These are phyloP conservation scores for Sardina pilchardus DNA, from an alignment of 2,113 vertebrate species.

Conservation along the genomic window DNA sequence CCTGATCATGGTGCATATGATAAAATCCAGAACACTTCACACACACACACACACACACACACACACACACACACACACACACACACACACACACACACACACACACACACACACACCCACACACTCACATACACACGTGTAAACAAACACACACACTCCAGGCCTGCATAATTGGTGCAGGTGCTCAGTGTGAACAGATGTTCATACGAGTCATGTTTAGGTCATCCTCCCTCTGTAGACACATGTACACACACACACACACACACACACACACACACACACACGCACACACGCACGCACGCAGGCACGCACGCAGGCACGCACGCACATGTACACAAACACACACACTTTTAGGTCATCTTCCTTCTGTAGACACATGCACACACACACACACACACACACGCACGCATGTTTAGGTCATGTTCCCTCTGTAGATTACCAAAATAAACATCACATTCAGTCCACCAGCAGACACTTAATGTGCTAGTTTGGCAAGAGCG, in stretches of 20 bases:
- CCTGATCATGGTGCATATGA: not conserved
- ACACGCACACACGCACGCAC: no score
- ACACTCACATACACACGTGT: not conserved
- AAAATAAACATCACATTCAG: not conserved
- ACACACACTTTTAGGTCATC: no score
- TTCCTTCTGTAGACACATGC: no score
- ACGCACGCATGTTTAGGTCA: no score
- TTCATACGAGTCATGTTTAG: not conserved
- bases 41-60: conserved; percentile 2
- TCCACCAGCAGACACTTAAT: not conserved
- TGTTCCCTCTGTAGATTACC: not conserved
- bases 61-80: not conserved
- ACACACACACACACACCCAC: conserved; percentile 2
- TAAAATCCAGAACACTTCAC: not conserved
- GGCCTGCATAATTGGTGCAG: not conserved
- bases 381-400: no score
- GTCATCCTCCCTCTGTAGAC: not conserved
- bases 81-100: conserved; percentile 3
- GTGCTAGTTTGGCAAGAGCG: not conserved
- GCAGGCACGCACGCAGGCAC: no score
- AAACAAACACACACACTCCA: not conserved
- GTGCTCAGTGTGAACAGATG: conserved; percentile 4
- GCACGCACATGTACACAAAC: no score
- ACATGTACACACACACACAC: no score
- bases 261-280: no score